phyloP scores from a whole-genome alignment of 2,113 vertebrate genomes.

The Triplophysa siluroides region DNA sequence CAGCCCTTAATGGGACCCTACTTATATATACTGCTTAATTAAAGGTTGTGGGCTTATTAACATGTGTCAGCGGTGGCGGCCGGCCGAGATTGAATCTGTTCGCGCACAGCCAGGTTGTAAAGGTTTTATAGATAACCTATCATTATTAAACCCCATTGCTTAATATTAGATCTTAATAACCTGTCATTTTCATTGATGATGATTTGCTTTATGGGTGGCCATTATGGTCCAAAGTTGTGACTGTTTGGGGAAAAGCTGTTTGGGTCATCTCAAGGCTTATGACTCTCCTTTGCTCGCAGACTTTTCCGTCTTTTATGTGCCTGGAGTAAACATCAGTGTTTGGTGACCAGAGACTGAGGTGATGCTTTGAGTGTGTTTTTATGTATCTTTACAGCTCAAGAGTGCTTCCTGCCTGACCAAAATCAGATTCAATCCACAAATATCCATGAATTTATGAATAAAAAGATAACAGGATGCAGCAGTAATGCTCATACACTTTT shows the following conservation, averaged over 20 bases:
- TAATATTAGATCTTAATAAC: slow-evolving; percentile 88
- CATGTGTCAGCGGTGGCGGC: slow-evolving; percentile 92
- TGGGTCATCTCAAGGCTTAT: slow-evolving; percentile 44
- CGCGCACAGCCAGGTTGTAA: slow-evolving; percentile 85
- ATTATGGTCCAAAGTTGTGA: slow-evolving; percentile 71
- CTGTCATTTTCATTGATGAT: slow-evolving; percentile 85
- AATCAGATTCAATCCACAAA: slow-evolving; percentile 19
- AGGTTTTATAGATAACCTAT: slow-evolving; percentile 97
- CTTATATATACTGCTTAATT: slow-evolving; percentile 99
- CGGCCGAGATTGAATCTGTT: slow-evolving; percentile 82
- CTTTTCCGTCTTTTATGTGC: slow-evolving; percentile 19
- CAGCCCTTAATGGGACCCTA: slow-evolving; percentile 97
- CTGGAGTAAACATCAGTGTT: slow-evolving; percentile 8
- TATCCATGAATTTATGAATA: neutral
- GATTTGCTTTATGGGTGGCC: slow-evolving; percentile 75
- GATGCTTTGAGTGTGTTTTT: neutral
- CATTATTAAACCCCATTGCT: slow-evolving; percentile 82
- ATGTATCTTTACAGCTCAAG: neutral
- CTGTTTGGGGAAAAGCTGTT: slow-evolving; percentile 50
- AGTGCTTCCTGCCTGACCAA: slow-evolving; percentile 22
- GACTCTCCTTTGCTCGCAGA: slow-evolving; percentile 29
- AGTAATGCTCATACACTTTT: neutral
- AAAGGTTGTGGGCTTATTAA: slow-evolving; percentile 99
- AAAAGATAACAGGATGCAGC: neutral
- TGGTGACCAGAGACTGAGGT: slow-evolving; percentile 29